Conservation (phyloP, 2,113 vertebrate species). For the Gallinago media region DNA sequence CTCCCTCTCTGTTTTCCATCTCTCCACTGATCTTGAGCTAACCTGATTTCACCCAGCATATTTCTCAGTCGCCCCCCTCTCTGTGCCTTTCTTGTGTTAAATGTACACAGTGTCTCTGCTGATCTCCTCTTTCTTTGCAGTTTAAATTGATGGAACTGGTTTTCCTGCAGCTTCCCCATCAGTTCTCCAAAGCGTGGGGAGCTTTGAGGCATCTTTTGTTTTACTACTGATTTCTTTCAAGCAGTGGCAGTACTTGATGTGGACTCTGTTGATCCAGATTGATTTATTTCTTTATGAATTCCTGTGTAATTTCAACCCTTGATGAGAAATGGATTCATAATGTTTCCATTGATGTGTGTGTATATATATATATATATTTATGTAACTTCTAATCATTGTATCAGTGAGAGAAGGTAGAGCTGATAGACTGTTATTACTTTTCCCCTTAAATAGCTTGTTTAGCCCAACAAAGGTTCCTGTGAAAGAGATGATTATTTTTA, state of each 20-base stretch:
- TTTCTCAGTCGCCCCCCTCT: background rate
- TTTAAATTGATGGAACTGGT: background rate
- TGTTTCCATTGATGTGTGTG: background rate
- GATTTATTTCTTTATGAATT: background rate
- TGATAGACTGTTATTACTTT: background rate
- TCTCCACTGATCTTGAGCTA: background rate
- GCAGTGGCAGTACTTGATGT: background rate
- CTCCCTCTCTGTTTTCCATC: background rate
- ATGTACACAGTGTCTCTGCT: rapidly evolving
- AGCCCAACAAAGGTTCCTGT: background rate
- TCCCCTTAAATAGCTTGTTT: background rate
- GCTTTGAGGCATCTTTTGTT: background rate
- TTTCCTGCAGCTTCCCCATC: background rate
- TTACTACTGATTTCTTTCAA: background rate
- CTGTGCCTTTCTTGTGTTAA: background rate
- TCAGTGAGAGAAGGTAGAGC: background rate
- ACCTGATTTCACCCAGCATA: background rate
- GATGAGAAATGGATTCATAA: background rate
- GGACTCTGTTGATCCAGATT: background rate
- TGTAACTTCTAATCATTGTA: background rate
- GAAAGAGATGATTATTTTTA: background rate
- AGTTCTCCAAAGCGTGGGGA: background rate
- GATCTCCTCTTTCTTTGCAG: background rate
- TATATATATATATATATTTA: too few species aligned
- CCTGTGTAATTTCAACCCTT: background rate